phyloP scores from a whole-genome alignment of 2,113 vertebrate species.

The Nannobrachium achirus region DNA sequence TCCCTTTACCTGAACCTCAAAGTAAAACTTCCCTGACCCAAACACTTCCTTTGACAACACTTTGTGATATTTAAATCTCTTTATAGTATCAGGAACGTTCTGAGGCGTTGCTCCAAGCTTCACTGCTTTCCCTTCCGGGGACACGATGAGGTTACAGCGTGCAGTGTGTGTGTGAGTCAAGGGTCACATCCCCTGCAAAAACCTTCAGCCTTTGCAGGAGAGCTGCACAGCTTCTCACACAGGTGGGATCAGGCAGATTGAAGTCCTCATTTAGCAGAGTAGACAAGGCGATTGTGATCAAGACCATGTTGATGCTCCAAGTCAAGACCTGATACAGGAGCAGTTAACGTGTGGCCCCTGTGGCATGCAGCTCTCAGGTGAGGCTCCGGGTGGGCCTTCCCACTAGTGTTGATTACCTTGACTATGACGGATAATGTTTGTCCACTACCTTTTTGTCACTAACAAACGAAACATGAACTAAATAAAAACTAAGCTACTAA shows the following conservation, averaged over 20 bases:
- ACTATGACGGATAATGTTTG: too few relatives aligned
- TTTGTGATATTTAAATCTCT: slow-evolving; percentile 21
- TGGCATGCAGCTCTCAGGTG: too few relatives aligned
- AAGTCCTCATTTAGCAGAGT: not conserved
- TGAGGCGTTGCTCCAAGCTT: fast-evolving
- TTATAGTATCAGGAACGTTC: slow-evolving; percentile 16
- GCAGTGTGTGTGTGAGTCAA: slow-evolving; percentile 48
- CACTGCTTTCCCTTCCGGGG: slow-evolving; percentile 41
- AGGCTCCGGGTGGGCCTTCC: too few relatives aligned
- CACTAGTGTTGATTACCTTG: too few relatives aligned
- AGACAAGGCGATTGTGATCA: slow-evolving; percentile 20
- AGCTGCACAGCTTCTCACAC: not conserved
- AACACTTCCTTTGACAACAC: slow-evolving; percentile 38
- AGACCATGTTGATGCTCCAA: slow-evolving; percentile 38
- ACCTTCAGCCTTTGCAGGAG: slow-evolving; percentile 23
- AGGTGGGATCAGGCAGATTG: not conserved
- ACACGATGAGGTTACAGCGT: slow-evolving; percentile 14
- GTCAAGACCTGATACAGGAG: too few relatives aligned
- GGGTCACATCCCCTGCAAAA: slow-evolving; percentile 39
- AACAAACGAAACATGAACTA: too few relatives aligned
- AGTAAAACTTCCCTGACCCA: slow-evolving; percentile 53
- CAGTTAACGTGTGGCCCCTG: too few relatives aligned
- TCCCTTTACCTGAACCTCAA: too few relatives aligned
- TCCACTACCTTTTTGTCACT: too few relatives aligned
- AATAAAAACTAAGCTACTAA: too few relatives aligned